These are phyloP conservation scores for Chrysina gloriosa DNA, from an alignment of 2,888 invertebrate species.

Conservation along the genomic window DNA sequence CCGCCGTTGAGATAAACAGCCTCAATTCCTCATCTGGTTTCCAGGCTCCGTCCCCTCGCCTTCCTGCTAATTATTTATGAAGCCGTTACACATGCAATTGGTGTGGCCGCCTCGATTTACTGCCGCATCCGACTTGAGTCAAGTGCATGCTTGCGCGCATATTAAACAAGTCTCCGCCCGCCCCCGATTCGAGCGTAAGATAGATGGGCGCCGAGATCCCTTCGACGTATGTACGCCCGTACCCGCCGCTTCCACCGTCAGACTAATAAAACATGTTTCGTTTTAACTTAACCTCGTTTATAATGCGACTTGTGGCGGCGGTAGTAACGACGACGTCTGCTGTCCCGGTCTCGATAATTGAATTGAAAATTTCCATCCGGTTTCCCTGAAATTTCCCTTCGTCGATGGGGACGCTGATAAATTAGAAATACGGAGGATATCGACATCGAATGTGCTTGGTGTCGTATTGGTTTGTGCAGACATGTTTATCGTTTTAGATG, in stretches of 20 bases:
- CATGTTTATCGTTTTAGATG: no score
- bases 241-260: neutral
- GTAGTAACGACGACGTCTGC: neutral
- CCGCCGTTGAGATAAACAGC: no score
- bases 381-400: no score
- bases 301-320: neutral
- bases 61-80: conserved; percentile 24
- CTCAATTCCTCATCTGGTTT: no score
- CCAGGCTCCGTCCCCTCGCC: no score
- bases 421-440: neutral
- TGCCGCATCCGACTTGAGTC: conserved; percentile 28
- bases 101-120: conserved; percentile 40
- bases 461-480: no score
- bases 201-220: neutral
- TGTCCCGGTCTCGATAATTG: neutral
- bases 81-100: conserved; percentile 40
- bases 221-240: neutral
- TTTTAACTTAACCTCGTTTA: neutral
- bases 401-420: no score
- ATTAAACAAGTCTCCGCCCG: conserved; percentile 20
- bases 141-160: conserved; percentile 37
- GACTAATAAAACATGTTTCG: conserved; percentile 7
- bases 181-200: neutral
- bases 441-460: no score
- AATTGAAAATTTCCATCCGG: neutral